A percentile compares a stretch with the other conserved stretches of the same genome.
Conservation (phyloP, 2,888 invertebrate genomes). For the Erpobdella octoculata region DNA sequence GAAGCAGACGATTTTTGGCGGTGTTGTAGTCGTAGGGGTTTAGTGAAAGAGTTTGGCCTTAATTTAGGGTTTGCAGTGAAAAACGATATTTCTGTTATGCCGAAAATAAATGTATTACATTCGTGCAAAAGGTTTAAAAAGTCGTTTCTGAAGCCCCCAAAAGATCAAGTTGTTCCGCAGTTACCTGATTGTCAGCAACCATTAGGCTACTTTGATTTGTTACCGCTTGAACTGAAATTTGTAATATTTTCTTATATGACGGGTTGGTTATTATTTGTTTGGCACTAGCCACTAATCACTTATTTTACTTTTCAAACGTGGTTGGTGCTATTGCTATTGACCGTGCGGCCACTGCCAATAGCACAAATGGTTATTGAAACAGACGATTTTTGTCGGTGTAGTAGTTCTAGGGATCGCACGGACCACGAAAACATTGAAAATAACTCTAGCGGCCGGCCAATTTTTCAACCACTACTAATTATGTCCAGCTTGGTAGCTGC, state of each 20-base stretch:
- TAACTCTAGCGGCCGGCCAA: too few species aligned
- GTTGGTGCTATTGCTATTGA: too few species aligned
- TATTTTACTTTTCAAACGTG: background rate
- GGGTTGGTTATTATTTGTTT: slow-evolving; percentile 39
- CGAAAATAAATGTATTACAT: slow-evolving; percentile 26
- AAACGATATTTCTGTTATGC: too few species aligned
- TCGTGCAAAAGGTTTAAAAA: slow-evolving; percentile 46
- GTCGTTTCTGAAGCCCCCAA: slow-evolving; percentile 44
- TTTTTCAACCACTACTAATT: too few species aligned
- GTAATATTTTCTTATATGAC: slow-evolving; percentile 44
- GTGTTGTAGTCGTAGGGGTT: background rate
- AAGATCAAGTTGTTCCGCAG: slow-evolving; percentile 34
- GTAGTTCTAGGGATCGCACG: too few species aligned
- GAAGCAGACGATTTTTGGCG: background rate
- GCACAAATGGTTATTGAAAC: too few species aligned
- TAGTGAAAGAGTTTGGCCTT: background rate
- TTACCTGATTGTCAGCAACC: slow-evolving; percentile 28
- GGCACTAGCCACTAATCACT: background rate
- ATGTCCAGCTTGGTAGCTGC: too few species aligned
- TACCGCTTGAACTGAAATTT: slow-evolving; percentile 49
- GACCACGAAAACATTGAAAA: too few species aligned
- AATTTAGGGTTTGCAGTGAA: too few species aligned
- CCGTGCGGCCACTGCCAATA: too few species aligned
- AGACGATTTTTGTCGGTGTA: too few species aligned
- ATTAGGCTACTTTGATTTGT: slow-evolving; percentile 46